These are phyloP conservation scores for Theodoxus fluviatilis DNA, from an alignment of 2,888 invertebrate species.

Conservation along the genomic window DNA sequence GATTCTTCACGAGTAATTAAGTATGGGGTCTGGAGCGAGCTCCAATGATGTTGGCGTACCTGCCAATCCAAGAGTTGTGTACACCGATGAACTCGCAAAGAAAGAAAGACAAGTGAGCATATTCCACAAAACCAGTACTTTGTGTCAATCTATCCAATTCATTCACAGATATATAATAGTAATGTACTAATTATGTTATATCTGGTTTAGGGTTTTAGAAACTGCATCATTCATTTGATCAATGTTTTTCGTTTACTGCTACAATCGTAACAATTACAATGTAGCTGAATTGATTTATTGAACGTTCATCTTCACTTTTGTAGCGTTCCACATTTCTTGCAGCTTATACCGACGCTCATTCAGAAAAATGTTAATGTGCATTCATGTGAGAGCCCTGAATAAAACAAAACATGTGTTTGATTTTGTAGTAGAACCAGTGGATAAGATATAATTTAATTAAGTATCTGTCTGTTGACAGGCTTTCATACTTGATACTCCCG, in stretches of 20 bases:
- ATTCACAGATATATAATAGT: not conserved
- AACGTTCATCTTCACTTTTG: too few species aligned
- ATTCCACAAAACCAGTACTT: not conserved
- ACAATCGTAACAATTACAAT: too few species aligned
- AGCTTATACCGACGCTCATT: too few species aligned
- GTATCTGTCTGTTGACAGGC: slow-evolving; percentile 32
- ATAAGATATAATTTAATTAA: not conserved
- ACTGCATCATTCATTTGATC: too few species aligned
- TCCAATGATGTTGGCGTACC: slow-evolving; percentile 40
- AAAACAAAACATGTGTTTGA: not conserved
- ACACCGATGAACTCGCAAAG: slow-evolving; percentile 41
- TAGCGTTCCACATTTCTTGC: too few species aligned
- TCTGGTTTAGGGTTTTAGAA: too few species aligned
- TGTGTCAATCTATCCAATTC: not conserved
- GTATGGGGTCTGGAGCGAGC: slow-evolving; percentile 49
- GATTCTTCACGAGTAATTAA: too few species aligned
- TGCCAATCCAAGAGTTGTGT: slow-evolving; percentile 47
- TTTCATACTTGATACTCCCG: slow-evolving; percentile 53
- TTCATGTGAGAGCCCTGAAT: too few species aligned
- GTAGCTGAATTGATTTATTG: too few species aligned
- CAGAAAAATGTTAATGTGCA: too few species aligned
- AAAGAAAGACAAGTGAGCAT: slow-evolving; percentile 40
- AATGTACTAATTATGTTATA: not conserved
- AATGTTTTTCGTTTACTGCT: too few species aligned
- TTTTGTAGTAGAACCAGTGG: not conserved